phyloP scores from a whole-genome alignment of 2,888 invertebrate genomes.

The Incurvaria masculella region DNA sequence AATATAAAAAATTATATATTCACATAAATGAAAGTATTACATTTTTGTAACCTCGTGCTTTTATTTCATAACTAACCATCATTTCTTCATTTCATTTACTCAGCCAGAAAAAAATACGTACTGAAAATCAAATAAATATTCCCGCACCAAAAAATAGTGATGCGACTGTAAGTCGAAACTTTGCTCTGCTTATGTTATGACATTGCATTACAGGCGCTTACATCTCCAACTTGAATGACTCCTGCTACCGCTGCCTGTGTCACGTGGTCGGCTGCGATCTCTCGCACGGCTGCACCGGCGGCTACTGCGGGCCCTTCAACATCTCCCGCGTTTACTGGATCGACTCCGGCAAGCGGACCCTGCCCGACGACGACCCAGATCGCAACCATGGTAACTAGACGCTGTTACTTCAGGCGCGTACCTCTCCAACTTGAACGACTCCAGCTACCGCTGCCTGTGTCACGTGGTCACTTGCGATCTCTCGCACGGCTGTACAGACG shows the following conservation, averaged over 20 bases:
- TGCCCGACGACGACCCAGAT: slow-evolving; percentile 55
- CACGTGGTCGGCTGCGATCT: slow-evolving; percentile 51
- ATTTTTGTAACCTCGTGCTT: too few species aligned
- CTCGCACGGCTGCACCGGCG: slow-evolving; percentile 43
- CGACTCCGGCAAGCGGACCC: slow-evolving; percentile 53
- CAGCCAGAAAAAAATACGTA: too few species aligned
- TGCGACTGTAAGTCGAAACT: too few species aligned
- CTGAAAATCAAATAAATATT: too few species aligned
- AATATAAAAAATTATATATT: too few species aligned
- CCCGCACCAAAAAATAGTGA: too few species aligned
- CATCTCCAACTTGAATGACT: slow-evolving; percentile 44
- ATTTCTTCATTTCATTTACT: too few species aligned
- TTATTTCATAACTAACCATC: too few species aligned
- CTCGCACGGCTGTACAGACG: slow-evolving; percentile 43
- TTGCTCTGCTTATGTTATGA: too few species aligned
- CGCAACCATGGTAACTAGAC: slow-evolving; percentile 48
- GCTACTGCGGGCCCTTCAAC: slow-evolving; percentile 60
- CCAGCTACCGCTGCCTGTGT: slow-evolving; percentile 58
- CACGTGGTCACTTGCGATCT: slow-evolving; percentile 51
- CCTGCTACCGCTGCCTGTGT: slow-evolving; percentile 58
- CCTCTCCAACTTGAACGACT: slow-evolving; percentile 44
- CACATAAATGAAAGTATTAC: too few species aligned
- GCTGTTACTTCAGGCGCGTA: slow-evolving; percentile 37
- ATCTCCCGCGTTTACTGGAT: slow-evolving; percentile 63
- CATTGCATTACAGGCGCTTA: slow-evolving; percentile 37